Base-by-base conservation (phyloP, 2,888 invertebrate genomes). In the Tanaodytes sp. region DNA sequence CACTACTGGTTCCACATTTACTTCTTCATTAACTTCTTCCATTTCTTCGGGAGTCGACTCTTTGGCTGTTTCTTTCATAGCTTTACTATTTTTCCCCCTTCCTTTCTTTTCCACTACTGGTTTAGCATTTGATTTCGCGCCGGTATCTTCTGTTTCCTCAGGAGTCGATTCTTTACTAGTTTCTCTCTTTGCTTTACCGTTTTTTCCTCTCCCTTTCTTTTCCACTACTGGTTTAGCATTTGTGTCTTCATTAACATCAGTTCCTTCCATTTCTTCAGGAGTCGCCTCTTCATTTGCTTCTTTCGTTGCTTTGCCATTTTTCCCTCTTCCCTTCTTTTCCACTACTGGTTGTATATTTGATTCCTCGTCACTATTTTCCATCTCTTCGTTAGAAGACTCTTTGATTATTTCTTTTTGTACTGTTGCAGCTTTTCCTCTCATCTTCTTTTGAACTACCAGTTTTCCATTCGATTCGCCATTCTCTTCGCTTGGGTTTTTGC, bases 71-170 rank as follows among this genome's bases (percentile, higher is more conserved):
- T n/a, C n/a, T n/a, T n/a, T n/a, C n/a, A n/a, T n/a, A n/a, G n/a
- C n/a, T n/a, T n/a, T n/a, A n/a, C n/a, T n/a, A n/a, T n/a, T n/a
- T n/a, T n/a, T n/a, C n/a, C n/a, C n/a, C n/a, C n/a, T n/a, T n/a
- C n/a, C n/a, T n/a, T n/a, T n/a, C n/a, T n/a, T n/a, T n/a, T n/a
- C n/a, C n/a, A n/a, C n/a, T n/a, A n/a, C n/a, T n/a, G n/a, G n/a
- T n/a, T n/a, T n/a, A n/a, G n/a, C n/a, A n/a, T n/a, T 46, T 15
- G 43, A 15, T 31, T 46, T 45, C 12, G 36, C 12, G 12, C 12
- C 36, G 12, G 36, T 12, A 33, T 4, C 36, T 45, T 42, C 42
- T 15, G 1, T 42, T 19, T 42, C 12, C n/a, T 19, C 18, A 19
- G 19, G 11, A 5, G 19, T 19, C 3, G 8, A n/a, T n/a, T n/a